phyloP scores from a whole-genome alignment of 2,888 invertebrate species.

The Micropterix aruncella region DNA sequence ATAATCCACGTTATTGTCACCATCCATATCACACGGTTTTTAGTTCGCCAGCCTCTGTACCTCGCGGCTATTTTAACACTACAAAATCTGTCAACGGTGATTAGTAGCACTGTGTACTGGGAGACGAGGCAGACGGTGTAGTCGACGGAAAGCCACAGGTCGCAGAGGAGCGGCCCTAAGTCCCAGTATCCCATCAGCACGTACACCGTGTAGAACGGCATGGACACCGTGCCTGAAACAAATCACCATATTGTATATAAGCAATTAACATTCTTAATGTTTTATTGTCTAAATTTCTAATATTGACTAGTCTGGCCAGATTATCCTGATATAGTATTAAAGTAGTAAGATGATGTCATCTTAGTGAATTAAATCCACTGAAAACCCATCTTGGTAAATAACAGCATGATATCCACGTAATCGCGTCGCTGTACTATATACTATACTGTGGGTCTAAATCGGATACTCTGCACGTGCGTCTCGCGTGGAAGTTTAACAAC shows the following conservation, averaged over 20 bases:
- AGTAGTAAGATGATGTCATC: too few relatives aligned
- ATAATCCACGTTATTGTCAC: slow-evolving; percentile 95
- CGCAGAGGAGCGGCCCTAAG: slow-evolving; percentile 88
- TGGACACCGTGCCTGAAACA: slow-evolving; percentile 78
- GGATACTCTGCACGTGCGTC: too few relatives aligned
- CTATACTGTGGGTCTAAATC: too few relatives aligned
- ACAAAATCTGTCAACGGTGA: slow-evolving; percentile 97
- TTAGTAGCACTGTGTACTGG: slow-evolving; percentile 96
- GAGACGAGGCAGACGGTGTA: slow-evolving; percentile 98
- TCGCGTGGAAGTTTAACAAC: too few relatives aligned
- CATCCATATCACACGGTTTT: slow-evolving; percentile 87
- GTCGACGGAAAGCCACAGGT: slow-evolving; percentile 96
- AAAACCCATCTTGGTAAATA: too few relatives aligned
- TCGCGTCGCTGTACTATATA: too few relatives aligned
- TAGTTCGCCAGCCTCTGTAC: slow-evolving; percentile 94
- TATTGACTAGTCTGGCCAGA: too few relatives aligned
- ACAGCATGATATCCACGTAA: too few relatives aligned
- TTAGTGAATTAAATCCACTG: too few relatives aligned
- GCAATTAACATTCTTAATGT: too few relatives aligned
- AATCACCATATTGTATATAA: slow-evolving; percentile 7
- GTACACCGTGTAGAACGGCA: slow-evolving; percentile 98
- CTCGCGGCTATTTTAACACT: slow-evolving; percentile 97
- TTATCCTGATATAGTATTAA: too few relatives aligned
- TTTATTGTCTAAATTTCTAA: too few relatives aligned
- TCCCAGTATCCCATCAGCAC: slow-evolving; percentile 95